Percentiles rank a stretch among this genome's conserved stretches.
phyloP scores from a whole-genome alignment of 2,888 invertebrate species.

The Drosophila anomalata region DNA sequence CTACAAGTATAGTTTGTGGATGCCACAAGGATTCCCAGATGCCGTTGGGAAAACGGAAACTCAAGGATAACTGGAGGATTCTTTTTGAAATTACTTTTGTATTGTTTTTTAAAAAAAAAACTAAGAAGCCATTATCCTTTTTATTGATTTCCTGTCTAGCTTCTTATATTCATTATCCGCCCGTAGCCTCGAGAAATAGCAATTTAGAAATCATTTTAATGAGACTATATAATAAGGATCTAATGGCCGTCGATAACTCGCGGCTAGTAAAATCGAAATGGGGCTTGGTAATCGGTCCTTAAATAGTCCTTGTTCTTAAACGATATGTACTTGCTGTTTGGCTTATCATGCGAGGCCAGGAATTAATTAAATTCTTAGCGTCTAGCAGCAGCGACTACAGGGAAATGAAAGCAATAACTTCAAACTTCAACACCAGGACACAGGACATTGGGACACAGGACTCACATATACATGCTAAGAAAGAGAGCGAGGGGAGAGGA shows the following conservation, averaged over 20 bases:
- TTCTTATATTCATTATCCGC: neutral
- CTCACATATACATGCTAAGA: neutral
- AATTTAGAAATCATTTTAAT: slow-evolving; percentile 3
- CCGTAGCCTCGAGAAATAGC: neutral
- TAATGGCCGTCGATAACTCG: neutral
- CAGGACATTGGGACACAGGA: slow-evolving; percentile 5
- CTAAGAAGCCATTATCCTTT: neutral
- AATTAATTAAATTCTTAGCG: slow-evolving; percentile 75
- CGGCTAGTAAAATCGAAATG: slow-evolving; percentile 14
- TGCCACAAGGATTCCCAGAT: neutral
- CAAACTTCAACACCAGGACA: slow-evolving; percentile 58
- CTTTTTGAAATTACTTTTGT: neutral
- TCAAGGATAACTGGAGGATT: neutral
- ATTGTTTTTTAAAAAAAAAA: neutral
- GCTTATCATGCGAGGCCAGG: slow-evolving; percentile 37
- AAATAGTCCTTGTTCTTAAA: slow-evolving; percentile 25
- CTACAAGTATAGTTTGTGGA: neutral
- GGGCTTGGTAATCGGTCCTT: slow-evolving; percentile 22
- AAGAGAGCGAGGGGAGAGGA: neutral
- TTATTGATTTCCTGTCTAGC: neutral
- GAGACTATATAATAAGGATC: neutral
- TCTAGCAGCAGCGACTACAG: slow-evolving; percentile 50
- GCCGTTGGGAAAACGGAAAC: neutral
- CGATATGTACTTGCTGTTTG: slow-evolving; percentile 18
- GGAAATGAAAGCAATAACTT: slow-evolving; percentile 69